Conservation (phyloP, 2,888 invertebrate genomes). For the Pandemis corylana region DNA sequence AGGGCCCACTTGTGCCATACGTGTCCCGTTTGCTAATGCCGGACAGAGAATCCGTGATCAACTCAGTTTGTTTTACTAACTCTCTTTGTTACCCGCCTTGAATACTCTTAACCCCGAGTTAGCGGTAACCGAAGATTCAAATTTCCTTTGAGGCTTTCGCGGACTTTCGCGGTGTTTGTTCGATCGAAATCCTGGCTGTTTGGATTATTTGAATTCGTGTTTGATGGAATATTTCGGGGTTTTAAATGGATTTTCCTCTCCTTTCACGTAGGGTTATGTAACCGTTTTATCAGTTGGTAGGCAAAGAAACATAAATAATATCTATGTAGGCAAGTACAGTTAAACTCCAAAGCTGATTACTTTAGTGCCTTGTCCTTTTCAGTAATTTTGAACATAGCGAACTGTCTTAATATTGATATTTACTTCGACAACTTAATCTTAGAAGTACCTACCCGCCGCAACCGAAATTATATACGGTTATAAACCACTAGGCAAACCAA, state of each 20-base stretch:
- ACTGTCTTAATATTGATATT: too few relatives aligned
- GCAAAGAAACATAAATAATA: neutral
- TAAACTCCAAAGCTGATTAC: too few relatives aligned
- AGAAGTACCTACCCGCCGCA: too few relatives aligned
- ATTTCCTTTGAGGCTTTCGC: conserved; percentile 26
- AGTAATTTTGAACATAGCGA: too few relatives aligned
- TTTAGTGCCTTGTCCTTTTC: too few relatives aligned
- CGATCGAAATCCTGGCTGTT: conserved; percentile 21
- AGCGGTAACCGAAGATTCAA: conserved; percentile 24
- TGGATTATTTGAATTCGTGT: conserved; percentile 19
- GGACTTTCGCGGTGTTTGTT: conserved; percentile 3
- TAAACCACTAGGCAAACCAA: too few relatives aligned
- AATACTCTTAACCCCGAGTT: neutral
- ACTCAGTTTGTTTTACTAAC: conserved; percentile 52
- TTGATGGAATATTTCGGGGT: conserved; percentile 5
- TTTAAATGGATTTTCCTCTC: neutral
- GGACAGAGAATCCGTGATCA: conserved; percentile 46
- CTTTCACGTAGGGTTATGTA: neutral
- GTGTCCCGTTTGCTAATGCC: conserved; percentile 15
- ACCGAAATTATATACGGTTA: too few relatives aligned
- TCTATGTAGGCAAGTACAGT: neutral
- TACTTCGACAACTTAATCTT: too few relatives aligned
- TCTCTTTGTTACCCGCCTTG: conserved; percentile 45
- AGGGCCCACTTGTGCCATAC: conserved; percentile 32
- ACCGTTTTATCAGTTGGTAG: neutral